Evolutionary conservation across 2,797 vertebrate genomes (phyloP).

Genomic region (Numenius phaeopus): DNA sequence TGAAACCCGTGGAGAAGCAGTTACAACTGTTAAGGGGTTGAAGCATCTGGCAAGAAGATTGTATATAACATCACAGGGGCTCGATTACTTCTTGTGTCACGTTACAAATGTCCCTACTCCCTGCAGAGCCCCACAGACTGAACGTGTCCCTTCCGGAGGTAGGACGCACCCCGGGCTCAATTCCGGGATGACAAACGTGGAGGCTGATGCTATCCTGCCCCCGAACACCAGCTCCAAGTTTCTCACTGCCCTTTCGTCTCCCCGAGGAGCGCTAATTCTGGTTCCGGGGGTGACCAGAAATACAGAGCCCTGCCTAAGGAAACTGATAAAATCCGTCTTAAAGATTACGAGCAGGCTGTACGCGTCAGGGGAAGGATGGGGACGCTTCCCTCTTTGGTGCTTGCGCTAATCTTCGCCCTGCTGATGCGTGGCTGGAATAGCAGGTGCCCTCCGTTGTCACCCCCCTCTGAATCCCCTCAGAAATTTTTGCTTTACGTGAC

Average conservation of each 20-base stretch:
- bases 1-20: constrained; percentile 8
- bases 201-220: neutral
- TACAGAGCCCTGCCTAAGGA: neutral
- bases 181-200: rapidly evolving
- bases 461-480: neutral
- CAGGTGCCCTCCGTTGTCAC: rapidly evolving
- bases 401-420: neutral
- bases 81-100: neutral
- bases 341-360: neutral
- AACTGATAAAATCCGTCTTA: neutral
- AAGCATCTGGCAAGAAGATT: constrained; percentile 32
- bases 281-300: neutral
- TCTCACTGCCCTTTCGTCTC: neutral
- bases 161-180: neutral
- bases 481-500: neutral
- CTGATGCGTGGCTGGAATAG: rapidly evolving
- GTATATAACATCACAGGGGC: neutral
- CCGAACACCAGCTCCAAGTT: neutral
- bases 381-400: rapidly evolving
- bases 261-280: neutral
- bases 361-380: neutral
- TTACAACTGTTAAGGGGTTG: constrained; percentile 1
- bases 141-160: neutral
- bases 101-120: rapidly evolving
- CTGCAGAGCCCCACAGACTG: neutral